Evolutionary conservation across 2,888 invertebrate species (phyloP).

Genomic region (Epistrophella euchroma): DNA sequence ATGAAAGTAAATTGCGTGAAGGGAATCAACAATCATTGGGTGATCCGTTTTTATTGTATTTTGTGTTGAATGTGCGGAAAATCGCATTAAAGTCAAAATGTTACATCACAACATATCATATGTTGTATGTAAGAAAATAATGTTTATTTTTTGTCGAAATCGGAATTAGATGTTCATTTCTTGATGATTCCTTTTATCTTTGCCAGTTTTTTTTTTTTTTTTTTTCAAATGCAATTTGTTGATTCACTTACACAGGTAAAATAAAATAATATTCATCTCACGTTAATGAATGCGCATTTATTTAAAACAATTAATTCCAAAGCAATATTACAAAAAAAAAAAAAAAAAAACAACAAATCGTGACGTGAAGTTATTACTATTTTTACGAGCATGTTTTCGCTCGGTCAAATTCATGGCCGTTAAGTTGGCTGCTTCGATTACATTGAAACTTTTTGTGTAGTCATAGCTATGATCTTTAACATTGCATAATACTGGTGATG

Average conservation of each 20-base stretch:
- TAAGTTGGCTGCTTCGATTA: conserved; percentile 44
- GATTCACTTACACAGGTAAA: background rate
- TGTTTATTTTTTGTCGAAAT: conserved; percentile 25
- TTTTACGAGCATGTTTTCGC: conserved; percentile 40
- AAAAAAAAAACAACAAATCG: conserved; percentile 31
- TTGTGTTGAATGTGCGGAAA: conserved; percentile 42
- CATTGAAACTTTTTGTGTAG: conserved; percentile 27
- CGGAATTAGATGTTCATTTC: conserved; percentile 40
- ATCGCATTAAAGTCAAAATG: conserved; percentile 36
- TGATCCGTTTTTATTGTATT: conserved; percentile 1
- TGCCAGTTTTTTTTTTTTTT: background rate
- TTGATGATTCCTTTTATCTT: conserved; percentile 9
- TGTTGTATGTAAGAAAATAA: conserved; percentile 3
- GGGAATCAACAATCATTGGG: conserved; percentile 55
- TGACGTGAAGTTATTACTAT: conserved; percentile 57
- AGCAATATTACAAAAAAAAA: conserved; percentile 30
- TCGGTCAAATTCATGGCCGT: conserved; percentile 72
- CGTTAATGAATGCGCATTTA: conserved; percentile 59
- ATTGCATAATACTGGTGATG: conserved; percentile 55
- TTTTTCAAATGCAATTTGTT: conserved; percentile 42
- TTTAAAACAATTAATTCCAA: conserved; percentile 57
- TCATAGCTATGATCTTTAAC: conserved; percentile 38
- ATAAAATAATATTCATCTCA: conserved; percentile 38
- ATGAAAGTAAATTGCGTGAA: conserved; percentile 66
- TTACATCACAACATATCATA: conserved; percentile 45